phyloP scores from a whole-genome alignment of 2,113 vertebrate species.

The Chauna torquata region DNA sequence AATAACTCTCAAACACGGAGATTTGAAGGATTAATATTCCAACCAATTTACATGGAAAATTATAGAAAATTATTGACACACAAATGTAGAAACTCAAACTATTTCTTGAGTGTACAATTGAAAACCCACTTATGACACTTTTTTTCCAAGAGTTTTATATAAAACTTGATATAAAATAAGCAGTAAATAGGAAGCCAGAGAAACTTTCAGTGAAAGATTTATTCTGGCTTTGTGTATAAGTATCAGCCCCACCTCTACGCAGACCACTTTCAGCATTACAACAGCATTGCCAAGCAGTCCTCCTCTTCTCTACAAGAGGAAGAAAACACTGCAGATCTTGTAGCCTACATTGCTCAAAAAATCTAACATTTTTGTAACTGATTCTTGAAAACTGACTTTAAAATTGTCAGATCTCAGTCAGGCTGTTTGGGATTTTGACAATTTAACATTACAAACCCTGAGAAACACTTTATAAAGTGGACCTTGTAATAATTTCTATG shows the following conservation, averaged over 20 bases:
- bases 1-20: background rate
- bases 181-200: background rate
- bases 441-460: background rate
- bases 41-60: background rate
- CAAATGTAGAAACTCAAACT: background rate
- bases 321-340: background rate
- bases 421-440: background rate
- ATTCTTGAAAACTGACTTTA: background rate
- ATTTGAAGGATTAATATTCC: background rate
- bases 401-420: background rate
- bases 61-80: background rate
- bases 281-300: background rate
- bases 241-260: background rate
- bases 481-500: background rate
- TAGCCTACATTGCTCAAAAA: background rate
- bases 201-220: background rate
- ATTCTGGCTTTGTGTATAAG: background rate
- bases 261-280: background rate
- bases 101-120: background rate
- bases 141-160: background rate
- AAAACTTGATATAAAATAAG: background rate
- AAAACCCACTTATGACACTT: background rate
- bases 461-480: background rate
- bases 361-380: background rate
- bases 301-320: background rate